A percentile compares a stretch with the other conserved stretches of the same genome.
phyloP scores from a whole-genome alignment of 2,888 invertebrate species.

The Aleiodes leptofemur region DNA sequence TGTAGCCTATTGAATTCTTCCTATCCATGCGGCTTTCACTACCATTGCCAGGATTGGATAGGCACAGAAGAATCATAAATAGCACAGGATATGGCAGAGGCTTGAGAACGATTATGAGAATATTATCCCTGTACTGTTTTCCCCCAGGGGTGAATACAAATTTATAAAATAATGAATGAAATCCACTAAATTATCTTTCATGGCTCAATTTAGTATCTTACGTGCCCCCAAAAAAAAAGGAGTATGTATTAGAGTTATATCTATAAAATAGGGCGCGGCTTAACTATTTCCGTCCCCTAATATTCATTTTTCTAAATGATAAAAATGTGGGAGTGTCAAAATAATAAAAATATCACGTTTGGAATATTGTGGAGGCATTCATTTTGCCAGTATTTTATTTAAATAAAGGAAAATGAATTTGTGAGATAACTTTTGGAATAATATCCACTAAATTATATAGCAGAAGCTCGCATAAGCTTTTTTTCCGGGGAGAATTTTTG shows the following conservation, averaged over 20 bases:
- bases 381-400: not conserved
- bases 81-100: conserved; percentile 44
- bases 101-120: conserved; percentile 52
- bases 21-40: too few species aligned
- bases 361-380: not conserved
- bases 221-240: not conserved
- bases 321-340: not conserved
- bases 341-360: not conserved
- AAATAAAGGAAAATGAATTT: too few species aligned
- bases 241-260: not conserved
- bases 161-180: conserved; percentile 7
- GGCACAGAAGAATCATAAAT: conserved; percentile 4
- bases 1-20: too few species aligned
- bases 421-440: too few species aligned
- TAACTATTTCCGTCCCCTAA: not conserved
- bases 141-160: conserved; percentile 30
- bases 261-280: not conserved
- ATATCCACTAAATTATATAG: too few species aligned
- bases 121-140: conserved; percentile 52
- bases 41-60: too few species aligned
- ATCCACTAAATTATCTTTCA: not conserved
- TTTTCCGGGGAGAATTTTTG: too few species aligned
- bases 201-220: conserved; percentile 3
- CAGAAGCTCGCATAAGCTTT: too few species aligned
- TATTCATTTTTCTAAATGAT: not conserved